These are phyloP conservation scores for Drosophila hamatofila DNA, from an alignment of 2,888 invertebrate species.

Conservation along the genomic window DNA sequence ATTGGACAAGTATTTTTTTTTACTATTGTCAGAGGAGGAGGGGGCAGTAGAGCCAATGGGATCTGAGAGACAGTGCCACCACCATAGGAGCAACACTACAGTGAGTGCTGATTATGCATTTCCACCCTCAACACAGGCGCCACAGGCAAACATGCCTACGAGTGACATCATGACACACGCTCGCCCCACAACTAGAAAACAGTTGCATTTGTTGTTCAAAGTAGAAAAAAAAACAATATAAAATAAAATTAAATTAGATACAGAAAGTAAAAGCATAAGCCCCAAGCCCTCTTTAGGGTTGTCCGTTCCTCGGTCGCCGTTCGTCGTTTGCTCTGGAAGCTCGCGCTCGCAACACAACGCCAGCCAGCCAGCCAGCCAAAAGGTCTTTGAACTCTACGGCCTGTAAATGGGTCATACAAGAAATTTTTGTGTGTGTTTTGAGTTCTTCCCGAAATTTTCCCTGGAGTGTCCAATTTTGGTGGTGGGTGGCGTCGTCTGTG, in stretches of 20 bases:
- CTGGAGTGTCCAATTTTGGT: conserved; percentile 35
- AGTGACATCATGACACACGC: conserved; percentile 68
- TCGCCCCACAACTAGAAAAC: conserved; percentile 60
- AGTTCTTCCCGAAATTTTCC: conserved; percentile 54
- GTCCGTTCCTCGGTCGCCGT: conserved; percentile 33
- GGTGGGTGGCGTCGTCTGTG: conserved; percentile 44
- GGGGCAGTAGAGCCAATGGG: background rate
- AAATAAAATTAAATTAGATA: conserved; percentile 60
- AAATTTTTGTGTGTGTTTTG: conserved; percentile 29
- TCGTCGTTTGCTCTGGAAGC: conserved; percentile 12
- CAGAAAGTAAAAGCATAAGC: conserved; percentile 72
- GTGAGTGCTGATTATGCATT: conserved; percentile 68
- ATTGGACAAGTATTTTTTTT: conserved; percentile 42
- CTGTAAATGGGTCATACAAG: conserved; percentile 82
- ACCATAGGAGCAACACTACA: conserved; percentile 34
- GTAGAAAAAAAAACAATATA: conserved; percentile 1
- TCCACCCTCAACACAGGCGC: conserved; percentile 58
- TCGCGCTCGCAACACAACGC: conserved; percentile 11
- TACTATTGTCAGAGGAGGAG: background rate
- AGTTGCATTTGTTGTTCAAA: conserved; percentile 68
- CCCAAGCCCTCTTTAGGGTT: conserved; percentile 65
- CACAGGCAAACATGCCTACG: conserved; percentile 37
- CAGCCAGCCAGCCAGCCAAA: conserved; percentile 24
- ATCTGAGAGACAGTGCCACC: conserved; percentile 20
- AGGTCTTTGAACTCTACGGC: conserved; percentile 83